Evolutionary conservation across 2,888 invertebrate genomes (phyloP).

Genomic region (Watsonalla cultraria): DNA sequence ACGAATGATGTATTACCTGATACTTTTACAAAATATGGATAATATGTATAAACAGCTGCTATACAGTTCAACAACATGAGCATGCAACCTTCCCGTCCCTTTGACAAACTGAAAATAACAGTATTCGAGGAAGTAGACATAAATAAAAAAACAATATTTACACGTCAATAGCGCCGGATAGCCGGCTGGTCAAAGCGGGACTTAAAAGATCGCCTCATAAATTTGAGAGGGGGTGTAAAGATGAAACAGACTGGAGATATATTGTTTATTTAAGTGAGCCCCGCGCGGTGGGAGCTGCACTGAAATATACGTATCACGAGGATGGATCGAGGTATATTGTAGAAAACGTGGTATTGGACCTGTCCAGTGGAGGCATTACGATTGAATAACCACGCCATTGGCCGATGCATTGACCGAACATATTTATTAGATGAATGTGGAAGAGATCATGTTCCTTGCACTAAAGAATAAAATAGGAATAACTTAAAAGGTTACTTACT

Average conservation of each 20-base stretch:
- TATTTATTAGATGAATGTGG: no score
- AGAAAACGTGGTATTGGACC: no score
- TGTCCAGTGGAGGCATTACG: no score
- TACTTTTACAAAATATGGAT: neutral
- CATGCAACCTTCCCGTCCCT: constrained; percentile 22
- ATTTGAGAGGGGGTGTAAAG: constrained; percentile 14
- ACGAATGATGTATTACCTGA: neutral
- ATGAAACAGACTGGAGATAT: neutral
- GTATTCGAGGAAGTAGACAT: constrained; percentile 27
- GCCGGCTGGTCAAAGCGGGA: constrained; percentile 27
- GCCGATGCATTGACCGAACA: no score
- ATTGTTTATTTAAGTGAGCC: constrained; percentile 1
- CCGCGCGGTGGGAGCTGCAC: neutral
- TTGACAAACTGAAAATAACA: constrained; percentile 24
- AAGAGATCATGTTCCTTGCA: no score
- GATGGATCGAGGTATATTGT: neutral
- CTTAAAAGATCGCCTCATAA: constrained; percentile 17
- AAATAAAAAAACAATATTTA: constrained; percentile 45
- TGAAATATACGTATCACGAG: neutral
- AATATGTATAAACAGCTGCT: constrained; percentile 18
- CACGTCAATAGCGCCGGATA: constrained; percentile 36
- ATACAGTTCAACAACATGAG: constrained; percentile 14
- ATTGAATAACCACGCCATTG: no score
- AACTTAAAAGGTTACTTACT: no score
- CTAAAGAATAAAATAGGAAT: no score